Percentiles rank a stretch among this genome's conserved stretches.
These are phyloP conservation scores for Leptura quadrifasciata DNA, from an alignment of 2,888 invertebrate genomes.

Conservation along the genomic window DNA sequence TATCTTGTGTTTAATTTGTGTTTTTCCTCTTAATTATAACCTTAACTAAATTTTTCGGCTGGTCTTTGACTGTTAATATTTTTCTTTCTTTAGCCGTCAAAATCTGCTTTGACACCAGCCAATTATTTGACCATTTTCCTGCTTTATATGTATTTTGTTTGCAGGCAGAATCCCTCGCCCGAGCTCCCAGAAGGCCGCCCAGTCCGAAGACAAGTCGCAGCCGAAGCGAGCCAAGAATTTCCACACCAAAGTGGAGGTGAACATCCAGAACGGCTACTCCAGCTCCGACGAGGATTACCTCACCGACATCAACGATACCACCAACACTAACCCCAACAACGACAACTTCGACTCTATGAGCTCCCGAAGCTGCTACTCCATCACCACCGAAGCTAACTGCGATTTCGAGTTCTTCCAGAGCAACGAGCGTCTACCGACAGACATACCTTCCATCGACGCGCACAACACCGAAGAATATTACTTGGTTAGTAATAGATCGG, in stretches of 20 bases:
- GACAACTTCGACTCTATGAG: constrained; percentile 69
- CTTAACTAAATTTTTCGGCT: no score
- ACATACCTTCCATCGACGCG: constrained; percentile 30
- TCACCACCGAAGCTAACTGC: constrained; percentile 80
- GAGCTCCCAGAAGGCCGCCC: constrained; percentile 52
- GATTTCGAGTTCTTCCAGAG: constrained; percentile 79
- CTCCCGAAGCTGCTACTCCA: constrained; percentile 76
- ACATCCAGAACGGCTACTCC: constrained; percentile 43
- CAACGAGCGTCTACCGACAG: constrained; percentile 58
- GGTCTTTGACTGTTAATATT: no score
- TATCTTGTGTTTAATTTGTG: no score
- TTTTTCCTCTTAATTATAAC: no score
- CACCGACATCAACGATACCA: constrained; percentile 70
- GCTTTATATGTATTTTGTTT: background rate
- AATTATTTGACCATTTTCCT: no score
- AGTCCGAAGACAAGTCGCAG: constrained; percentile 23
- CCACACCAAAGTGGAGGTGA: constrained; percentile 44
- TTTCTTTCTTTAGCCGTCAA: no score
- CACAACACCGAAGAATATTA: constrained; percentile 57
- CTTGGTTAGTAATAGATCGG: constrained; percentile 46
- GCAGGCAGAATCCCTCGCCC: constrained; percentile 38
- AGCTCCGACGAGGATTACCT: constrained; percentile 65
- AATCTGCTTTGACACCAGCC: no score
- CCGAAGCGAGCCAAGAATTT: constrained; percentile 40
- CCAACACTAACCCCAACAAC: constrained; percentile 64